Conservation (phyloP, 2,113 vertebrate species). For the Chrysochloris asiatica region DNA sequence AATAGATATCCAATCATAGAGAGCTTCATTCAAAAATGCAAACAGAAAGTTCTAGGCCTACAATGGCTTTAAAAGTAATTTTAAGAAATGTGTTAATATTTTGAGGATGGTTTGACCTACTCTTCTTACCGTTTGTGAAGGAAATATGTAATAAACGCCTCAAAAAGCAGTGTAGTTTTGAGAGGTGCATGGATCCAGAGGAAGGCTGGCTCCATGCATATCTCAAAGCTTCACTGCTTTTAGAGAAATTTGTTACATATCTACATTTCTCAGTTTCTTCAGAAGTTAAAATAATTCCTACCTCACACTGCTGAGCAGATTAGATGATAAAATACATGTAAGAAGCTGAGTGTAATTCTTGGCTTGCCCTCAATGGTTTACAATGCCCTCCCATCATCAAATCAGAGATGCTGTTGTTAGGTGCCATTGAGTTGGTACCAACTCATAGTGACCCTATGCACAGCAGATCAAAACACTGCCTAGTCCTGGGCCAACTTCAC, state of each 20-base stretch:
- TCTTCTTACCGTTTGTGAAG: background rate
- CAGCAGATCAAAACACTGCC: too few species aligned
- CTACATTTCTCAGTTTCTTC: background rate
- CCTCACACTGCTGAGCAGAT: background rate
- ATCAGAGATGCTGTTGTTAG: too few species aligned
- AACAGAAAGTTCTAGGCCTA: background rate
- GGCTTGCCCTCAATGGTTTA: background rate
- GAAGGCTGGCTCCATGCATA: background rate
- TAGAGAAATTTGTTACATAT: background rate
- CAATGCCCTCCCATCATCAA: background rate
- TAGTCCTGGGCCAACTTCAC: too few species aligned
- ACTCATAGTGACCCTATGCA: too few species aligned
- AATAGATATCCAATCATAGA: background rate
- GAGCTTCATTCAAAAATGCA: background rate
- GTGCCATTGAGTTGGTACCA: too few species aligned
- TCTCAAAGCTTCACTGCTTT: background rate
- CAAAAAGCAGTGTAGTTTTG: background rate
- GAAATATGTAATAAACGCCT: background rate
- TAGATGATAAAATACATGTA: background rate
- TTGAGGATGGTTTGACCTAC: background rate
- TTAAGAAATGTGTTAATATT: conserved; percentile 23
- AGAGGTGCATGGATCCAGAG: background rate
- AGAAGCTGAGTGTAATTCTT: background rate
- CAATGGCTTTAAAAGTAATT: background rate
- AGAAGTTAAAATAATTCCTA: conserved; percentile 33